Percentiles rank a stretch among this genome's conserved stretches.
Conservation (phyloP, 2,113 vertebrate species). For the Steatornis caripensis region DNA sequence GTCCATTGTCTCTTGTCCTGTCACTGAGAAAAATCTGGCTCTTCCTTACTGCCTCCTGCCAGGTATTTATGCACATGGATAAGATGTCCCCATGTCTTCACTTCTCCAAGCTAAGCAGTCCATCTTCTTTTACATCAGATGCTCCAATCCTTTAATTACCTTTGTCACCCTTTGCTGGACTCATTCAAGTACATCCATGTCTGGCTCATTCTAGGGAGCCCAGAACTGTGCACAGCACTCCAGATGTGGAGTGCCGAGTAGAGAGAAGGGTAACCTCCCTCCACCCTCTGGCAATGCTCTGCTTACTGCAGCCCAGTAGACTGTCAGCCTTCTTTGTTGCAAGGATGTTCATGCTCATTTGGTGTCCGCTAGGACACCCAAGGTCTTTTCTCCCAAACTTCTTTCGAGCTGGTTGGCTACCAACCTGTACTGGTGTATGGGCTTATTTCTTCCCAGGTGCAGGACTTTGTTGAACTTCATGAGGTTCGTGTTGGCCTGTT, state of each 20-base stretch:
- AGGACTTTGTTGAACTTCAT: background rate
- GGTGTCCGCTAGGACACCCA: background rate
- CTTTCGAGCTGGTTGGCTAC: background rate
- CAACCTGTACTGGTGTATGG: background rate
- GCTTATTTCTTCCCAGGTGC: background rate
- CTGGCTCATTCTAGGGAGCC: background rate
- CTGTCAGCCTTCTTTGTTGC: background rate
- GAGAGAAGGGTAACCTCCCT: background rate
- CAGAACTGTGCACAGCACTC: background rate
- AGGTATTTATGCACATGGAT: background rate
- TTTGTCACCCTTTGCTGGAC: background rate
- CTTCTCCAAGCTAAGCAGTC: background rate
- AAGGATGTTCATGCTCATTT: background rate
- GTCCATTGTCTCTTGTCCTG: background rate
- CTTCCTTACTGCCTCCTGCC: background rate
- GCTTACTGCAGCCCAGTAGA: background rate
- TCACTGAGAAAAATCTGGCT: background rate
- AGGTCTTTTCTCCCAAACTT: background rate
- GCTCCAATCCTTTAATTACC: background rate
- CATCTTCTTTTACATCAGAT: background rate
- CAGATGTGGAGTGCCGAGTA: background rate
- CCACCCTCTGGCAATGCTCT: background rate
- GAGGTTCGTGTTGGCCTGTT: background rate
- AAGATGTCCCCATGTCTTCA: background rate
- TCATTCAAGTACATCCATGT: background rate